Percentiles rank a stretch among this genome's conserved stretches.
phyloP scores from a whole-genome alignment of 2,797 vertebrate species.

The Prionace glauca region DNA sequence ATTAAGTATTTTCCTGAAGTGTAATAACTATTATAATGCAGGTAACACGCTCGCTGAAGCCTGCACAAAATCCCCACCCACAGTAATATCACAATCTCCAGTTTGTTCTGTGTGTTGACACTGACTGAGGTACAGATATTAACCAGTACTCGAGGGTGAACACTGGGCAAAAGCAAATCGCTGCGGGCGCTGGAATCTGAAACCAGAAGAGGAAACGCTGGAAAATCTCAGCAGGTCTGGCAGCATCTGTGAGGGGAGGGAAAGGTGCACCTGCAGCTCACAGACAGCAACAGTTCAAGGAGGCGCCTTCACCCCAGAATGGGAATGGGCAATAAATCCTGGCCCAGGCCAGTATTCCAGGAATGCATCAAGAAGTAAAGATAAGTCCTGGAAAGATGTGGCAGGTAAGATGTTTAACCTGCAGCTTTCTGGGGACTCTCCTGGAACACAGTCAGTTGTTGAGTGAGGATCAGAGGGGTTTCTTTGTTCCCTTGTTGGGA shows the following conservation, averaged over 20 bases:
- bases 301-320: background rate
- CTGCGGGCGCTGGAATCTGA: no score
- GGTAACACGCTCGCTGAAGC: no score
- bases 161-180: no score
- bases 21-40: background rate
- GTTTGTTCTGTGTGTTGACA: background rate
- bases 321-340: background rate
- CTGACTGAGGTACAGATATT: background rate
- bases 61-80: background rate
- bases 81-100: background rate
- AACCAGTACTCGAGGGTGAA: no score
- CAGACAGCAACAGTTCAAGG: background rate
- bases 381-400: background rate
- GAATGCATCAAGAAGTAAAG: background rate
- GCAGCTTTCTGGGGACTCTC: background rate
- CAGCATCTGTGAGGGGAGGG: no score
- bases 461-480: no score
- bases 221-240: no score
- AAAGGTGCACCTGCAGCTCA: background rate
- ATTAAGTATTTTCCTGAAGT: background rate
- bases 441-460: no score
- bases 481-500: background rate
- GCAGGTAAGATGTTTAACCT: background rate
- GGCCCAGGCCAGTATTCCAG: no score
- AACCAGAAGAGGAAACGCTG: no score